phyloP scores from a whole-genome alignment of 2,888 invertebrate genomes.

The Drosophila antonietae region DNA sequence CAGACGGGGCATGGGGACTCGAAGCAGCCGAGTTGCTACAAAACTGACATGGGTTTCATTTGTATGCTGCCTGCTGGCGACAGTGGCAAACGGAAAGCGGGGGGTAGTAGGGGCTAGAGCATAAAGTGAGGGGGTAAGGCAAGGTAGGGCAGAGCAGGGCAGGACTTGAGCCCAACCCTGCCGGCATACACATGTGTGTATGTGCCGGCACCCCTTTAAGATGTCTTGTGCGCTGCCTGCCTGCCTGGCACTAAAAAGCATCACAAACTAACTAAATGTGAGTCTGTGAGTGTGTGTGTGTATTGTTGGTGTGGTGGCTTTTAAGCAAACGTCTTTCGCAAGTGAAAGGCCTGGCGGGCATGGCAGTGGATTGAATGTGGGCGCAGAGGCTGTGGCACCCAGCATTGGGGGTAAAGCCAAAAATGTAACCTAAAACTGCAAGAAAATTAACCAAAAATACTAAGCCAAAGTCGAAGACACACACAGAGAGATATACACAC shows the following conservation, averaged over 20 bases:
- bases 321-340: slow-evolving; percentile 80
- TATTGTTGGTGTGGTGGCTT: slow-evolving; percentile 71
- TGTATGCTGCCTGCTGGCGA: slow-evolving; percentile 78
- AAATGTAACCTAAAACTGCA: slow-evolving; percentile 82
- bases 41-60: slow-evolving; percentile 78
- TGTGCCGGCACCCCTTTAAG: slow-evolving; percentile 67
- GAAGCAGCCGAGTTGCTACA: slow-evolving; percentile 52
- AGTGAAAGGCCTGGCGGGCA: slow-evolving; percentile 72
- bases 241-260: slow-evolving; percentile 65
- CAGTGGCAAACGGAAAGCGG: slow-evolving; percentile 29
- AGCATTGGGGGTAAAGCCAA: slow-evolving; percentile 74
- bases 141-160: slow-evolving; percentile 3
- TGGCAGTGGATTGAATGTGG: slow-evolving; percentile 33
- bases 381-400: slow-evolving; percentile 43
- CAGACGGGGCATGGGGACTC: neutral
- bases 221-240: slow-evolving; percentile 48
- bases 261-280: slow-evolving; percentile 77
- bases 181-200: slow-evolving; percentile 26
- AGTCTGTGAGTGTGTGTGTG: slow-evolving; percentile 12
- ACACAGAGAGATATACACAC: slow-evolving; percentile 27
- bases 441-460: slow-evolving; percentile 82
- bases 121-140: neutral
- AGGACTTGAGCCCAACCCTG: slow-evolving; percentile 26
- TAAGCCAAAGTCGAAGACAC: slow-evolving; percentile 79
- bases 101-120: too few species aligned